Evolutionary conservation across 2,888 invertebrate genomes (phyloP).

Genomic region (Caenorhabditis sulstoni): DNA sequence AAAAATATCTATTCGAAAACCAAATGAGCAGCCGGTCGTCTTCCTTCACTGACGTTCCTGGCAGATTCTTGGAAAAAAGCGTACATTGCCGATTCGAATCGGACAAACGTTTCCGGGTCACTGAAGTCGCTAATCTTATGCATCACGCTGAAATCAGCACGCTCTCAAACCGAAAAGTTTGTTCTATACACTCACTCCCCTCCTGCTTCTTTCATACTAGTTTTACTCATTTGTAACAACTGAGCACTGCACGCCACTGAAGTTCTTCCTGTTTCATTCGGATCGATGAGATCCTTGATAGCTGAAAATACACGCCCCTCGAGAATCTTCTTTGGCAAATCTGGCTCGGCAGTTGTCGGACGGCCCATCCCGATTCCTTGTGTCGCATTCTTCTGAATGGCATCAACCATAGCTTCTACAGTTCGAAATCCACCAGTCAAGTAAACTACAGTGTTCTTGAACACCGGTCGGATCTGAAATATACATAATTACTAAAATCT

Average conservation of each 20-base stretch:
- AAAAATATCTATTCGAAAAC: constrained; percentile 9
- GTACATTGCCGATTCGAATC: constrained; percentile 19
- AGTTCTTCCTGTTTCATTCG: constrained; percentile 46
- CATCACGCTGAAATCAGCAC: constrained; percentile 28
- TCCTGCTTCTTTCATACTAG: constrained; percentile 46
- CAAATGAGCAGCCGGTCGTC: constrained; percentile 1
- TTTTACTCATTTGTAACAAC: constrained; percentile 63
- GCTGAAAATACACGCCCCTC: constrained; percentile 43
- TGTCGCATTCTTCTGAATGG: constrained; percentile 60
- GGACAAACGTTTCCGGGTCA: constrained; percentile 15
- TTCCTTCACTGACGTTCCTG: background rate
- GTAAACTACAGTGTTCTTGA: constrained; percentile 63
- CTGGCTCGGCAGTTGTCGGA: constrained; percentile 71
- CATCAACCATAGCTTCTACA: constrained; percentile 67
- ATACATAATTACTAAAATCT: too few species aligned
- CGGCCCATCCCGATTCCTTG: constrained; percentile 71
- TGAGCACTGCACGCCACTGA: constrained; percentile 56
- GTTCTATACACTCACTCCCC: constrained; percentile 43
- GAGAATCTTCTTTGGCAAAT: constrained; percentile 69
- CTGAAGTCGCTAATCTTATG: constrained; percentile 47
- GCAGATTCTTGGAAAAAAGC: constrained; percentile 2
- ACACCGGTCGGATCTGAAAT: constrained; percentile 41
- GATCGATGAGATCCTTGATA: constrained; percentile 48
- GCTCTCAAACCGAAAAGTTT: background rate
- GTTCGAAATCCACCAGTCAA: constrained; percentile 74